These are phyloP conservation scores for Lagria hirta DNA, from an alignment of 2,888 invertebrate species.

Conservation along the genomic window DNA sequence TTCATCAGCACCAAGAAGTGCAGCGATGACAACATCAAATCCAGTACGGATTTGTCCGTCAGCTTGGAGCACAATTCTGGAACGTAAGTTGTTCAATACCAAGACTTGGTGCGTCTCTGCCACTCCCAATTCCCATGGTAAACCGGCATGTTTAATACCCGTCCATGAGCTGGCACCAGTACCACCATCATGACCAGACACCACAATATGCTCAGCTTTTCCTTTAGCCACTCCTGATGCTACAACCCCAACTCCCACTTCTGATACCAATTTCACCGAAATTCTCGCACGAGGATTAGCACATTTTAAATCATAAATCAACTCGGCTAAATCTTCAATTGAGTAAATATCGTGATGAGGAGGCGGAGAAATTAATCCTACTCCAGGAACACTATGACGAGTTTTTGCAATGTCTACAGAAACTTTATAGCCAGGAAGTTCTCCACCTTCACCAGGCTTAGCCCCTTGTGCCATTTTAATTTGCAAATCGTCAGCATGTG, in stretches of 20 bases:
- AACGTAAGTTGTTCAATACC: slow-evolving; percentile 88
- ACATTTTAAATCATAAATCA: slow-evolving; percentile 97
- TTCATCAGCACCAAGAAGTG: slow-evolving; percentile 95
- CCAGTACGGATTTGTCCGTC: slow-evolving; percentile 93
- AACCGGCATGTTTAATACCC: slow-evolving; percentile 95
- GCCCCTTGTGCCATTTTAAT: slow-evolving; percentile 99
- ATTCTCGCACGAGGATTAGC: slow-evolving; percentile 94
- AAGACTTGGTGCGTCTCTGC: slow-evolving; percentile 98
- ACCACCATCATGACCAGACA: slow-evolving; percentile 99
- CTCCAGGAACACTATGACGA: slow-evolving; percentile 93
- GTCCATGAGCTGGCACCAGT: slow-evolving; percentile 99
- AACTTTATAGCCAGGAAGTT: slow-evolving; percentile 89
- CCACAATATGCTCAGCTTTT: slow-evolving; percentile 97
- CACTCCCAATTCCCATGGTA: slow-evolving; percentile 98
- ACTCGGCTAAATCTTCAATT: slow-evolving; percentile 96
- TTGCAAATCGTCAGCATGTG: slow-evolving; percentile 97
- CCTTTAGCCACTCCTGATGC: slow-evolving; percentile 83
- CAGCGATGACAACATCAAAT: slow-evolving; percentile 96
- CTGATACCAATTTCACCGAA: slow-evolving; percentile 97
- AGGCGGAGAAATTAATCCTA: slow-evolving; percentile 97
- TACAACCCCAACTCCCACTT: slow-evolving; percentile 97
- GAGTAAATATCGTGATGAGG: slow-evolving; percentile 99
- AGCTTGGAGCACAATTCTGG: slow-evolving; percentile 92
- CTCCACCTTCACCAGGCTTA: slow-evolving; percentile 98
- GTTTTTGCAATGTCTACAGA: slow-evolving; percentile 93